Percentiles rank a stretch among this genome's conserved stretches.
phyloP scores from a whole-genome alignment of 2,797 vertebrate genomes.

The Cryptoblepharus egeriae region DNA sequence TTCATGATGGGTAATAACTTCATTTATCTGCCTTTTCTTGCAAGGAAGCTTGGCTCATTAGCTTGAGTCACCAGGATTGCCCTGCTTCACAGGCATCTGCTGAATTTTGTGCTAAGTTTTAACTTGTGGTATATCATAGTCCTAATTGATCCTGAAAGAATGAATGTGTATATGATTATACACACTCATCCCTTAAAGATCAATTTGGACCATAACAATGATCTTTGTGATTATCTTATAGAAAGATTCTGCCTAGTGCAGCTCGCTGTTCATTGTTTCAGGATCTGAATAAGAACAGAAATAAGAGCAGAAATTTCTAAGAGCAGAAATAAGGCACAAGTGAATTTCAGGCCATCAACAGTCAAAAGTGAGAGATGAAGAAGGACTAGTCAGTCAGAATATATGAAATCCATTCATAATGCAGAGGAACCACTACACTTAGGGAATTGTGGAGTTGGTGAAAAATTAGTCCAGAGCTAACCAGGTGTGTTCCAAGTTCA shows the following conservation, averaged over 20 bases:
- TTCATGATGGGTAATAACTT: neutral
- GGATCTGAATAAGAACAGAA: neutral
- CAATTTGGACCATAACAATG: no score
- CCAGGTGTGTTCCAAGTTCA: no score
- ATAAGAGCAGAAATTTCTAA: neutral
- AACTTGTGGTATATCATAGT: neutral
- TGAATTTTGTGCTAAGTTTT: neutral
- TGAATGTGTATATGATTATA: no score
- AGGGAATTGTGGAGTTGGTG: neutral
- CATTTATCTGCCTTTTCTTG: neutral
- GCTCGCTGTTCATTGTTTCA: neutral
- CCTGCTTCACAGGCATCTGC: neutral
- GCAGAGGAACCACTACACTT: neutral
- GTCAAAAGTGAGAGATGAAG: neutral
- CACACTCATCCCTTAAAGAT: no score
- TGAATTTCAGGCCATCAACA: neutral
- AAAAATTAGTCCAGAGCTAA: no score
- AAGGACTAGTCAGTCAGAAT: no score
- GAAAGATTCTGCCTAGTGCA: neutral
- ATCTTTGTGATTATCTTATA: neutral
- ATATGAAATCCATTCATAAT: neutral
- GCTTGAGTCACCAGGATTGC: neutral
- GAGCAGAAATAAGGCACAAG: neutral
- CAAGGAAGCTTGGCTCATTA: neutral
- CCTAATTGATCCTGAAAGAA: neutral